Conservation (phyloP, 2,113 vertebrate species). For the Python bivittatus region DNA sequence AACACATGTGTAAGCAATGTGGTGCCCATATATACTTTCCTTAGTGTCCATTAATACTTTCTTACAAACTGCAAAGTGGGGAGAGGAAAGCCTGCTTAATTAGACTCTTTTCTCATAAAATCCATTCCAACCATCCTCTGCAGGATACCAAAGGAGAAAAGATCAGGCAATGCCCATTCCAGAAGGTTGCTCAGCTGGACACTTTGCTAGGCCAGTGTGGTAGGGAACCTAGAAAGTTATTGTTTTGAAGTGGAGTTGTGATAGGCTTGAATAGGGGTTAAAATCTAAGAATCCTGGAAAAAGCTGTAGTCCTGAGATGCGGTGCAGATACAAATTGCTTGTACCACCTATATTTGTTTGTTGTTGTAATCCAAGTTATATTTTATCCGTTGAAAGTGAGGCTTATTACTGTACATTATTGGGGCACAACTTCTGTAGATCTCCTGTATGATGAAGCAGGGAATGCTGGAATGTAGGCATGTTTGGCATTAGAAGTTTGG, state of each 20-base stretch:
- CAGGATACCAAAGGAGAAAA: not conserved
- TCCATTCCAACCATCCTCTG: not conserved
- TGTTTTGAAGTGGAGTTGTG: not conserved
- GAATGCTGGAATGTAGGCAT: not conserved
- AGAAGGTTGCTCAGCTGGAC: not conserved
- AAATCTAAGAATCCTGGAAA: not conserved
- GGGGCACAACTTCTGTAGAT: not conserved
- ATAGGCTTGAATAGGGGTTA: not conserved
- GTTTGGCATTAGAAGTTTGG: not conserved
- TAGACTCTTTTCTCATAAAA: not conserved
- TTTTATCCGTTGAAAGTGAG: fast-evolving
- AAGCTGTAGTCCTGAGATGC: not conserved
- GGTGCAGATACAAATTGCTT: no score
- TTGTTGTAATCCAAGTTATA: not conserved
- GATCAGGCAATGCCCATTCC: not conserved
- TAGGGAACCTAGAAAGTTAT: not conserved
- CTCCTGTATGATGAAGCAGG: not conserved
- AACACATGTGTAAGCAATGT: no score
- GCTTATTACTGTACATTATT: not conserved
- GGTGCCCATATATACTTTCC: not conserved
- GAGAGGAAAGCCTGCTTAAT: not conserved
- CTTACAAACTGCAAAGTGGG: not conserved
- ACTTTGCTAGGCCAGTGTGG: not conserved
- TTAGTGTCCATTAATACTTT: not conserved
- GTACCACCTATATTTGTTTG: not conserved